A percentile compares a stretch with the other conserved stretches of the same genome.
phyloP scores from a whole-genome alignment of 2,797 vertebrate species.

The Syngnathus rostellatus region DNA sequence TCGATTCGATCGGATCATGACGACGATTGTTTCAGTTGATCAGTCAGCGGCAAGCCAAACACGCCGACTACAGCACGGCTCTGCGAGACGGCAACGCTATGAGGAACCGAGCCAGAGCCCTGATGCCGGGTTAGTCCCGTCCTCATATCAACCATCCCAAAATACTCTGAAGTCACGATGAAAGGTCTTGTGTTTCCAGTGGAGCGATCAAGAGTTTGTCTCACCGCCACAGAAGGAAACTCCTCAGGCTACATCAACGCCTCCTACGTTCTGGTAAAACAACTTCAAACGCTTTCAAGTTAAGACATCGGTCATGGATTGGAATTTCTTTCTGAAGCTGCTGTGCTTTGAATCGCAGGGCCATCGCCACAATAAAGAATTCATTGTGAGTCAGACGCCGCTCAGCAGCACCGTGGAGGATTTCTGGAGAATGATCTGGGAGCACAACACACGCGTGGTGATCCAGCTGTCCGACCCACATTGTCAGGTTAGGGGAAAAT shows the following conservation, averaged over 20 bases:
- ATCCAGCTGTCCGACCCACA: constrained; percentile 82
- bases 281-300: not conserved
- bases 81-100: constrained; percentile 85
- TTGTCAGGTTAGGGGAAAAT: constrained; percentile 66
- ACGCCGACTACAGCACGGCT: constrained; percentile 87
- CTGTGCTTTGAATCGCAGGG: constrained; percentile 66
- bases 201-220: constrained; percentile 87
- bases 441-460: constrained; percentile 82
- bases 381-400: constrained; percentile 89
- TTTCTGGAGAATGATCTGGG: constrained; percentile 98
- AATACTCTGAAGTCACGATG: not conserved
- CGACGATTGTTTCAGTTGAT: constrained; percentile 69
- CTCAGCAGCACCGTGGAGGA: constrained; percentile 85
- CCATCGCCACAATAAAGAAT: constrained; percentile 81
- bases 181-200: constrained; percentile 60
- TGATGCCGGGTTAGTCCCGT: constrained; percentile 79
- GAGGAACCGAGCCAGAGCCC: constrained; percentile 84
- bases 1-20: no score
- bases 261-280: constrained; percentile 84
- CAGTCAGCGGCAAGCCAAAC: constrained; percentile 83
- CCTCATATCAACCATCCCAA: no score
- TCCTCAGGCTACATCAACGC: constrained; percentile 92
- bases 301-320: not conserved
- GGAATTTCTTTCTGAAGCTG: not conserved
- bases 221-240: constrained; percentile 77